These are phyloP conservation scores for Poecilia gillii DNA, from an alignment of 2,797 vertebrate species.

Conservation along the genomic window DNA sequence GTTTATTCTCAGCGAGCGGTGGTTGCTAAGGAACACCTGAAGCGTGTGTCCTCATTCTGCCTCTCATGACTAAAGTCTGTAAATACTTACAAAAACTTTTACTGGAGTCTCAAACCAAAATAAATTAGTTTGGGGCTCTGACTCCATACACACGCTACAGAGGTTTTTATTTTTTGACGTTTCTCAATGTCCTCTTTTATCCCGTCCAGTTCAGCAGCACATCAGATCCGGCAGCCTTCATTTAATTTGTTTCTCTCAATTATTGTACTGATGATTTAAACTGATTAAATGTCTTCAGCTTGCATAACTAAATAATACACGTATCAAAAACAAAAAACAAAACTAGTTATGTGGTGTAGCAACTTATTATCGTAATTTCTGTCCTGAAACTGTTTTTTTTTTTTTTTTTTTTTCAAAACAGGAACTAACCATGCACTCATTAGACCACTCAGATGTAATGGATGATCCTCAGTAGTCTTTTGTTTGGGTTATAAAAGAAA, in stretches of 20 bases:
- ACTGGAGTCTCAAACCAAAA: not conserved
- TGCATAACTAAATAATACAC: not conserved
- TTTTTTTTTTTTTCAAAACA: not conserved
- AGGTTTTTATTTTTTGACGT: not conserved
- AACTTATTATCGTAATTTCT: not conserved
- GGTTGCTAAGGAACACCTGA: conserved; percentile 74
- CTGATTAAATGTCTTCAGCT: conserved; percentile 10
- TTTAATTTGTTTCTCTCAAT: not conserved
- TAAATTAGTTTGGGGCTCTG: not conserved
- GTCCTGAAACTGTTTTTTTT: not conserved
- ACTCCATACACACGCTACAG: too few relatives aligned
- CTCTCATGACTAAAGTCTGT: conserved; percentile 29
- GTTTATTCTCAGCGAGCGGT: conserved; percentile 65
- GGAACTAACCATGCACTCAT: not conserved
- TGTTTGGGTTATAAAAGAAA: not conserved
- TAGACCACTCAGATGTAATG: not conserved
- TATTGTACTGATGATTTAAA: not conserved
- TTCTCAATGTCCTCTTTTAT: not conserved
- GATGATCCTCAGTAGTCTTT: not conserved
- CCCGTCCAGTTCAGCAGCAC: not conserved
- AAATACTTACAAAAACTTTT: conserved; percentile 29
- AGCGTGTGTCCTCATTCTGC: conserved; percentile 35
- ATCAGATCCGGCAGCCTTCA: not conserved
- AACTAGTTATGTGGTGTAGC: not conserved
- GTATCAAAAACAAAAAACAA: not conserved